Conservation (phyloP, 2,797 vertebrate genomes). For the Neosalanx taihuensis region DNA sequence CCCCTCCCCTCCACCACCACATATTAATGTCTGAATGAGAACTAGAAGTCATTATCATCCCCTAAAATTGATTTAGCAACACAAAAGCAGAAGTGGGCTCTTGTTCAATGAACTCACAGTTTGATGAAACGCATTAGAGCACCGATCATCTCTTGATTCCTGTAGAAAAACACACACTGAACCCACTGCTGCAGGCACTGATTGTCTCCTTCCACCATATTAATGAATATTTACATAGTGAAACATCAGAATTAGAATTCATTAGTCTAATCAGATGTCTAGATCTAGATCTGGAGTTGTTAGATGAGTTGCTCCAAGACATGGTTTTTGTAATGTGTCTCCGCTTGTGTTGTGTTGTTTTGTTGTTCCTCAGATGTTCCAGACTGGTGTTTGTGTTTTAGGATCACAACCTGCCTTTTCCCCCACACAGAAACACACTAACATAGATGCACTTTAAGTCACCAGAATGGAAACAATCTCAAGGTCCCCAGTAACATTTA, state of each 20-base stretch:
- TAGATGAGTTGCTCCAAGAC: constrained; percentile 79
- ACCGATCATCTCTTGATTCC: constrained; percentile 59
- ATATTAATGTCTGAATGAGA: constrained; percentile 31
- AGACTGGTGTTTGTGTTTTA: constrained; percentile 57
- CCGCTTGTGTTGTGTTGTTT: constrained; percentile 68
- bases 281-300: constrained; percentile 78
- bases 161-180: constrained; percentile 29
- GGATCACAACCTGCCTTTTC: constrained; percentile 51
- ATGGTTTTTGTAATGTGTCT: constrained; percentile 70
- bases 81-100: constrained; percentile 32
- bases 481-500: not conserved
- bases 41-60: constrained; percentile 1
- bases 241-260: constrained; percentile 81
- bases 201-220: constrained; percentile 71
- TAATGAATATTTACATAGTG: constrained; percentile 80
- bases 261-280: constrained; percentile 77
- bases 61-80: constrained; percentile 44
- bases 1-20: constrained; percentile 5
- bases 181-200: constrained; percentile 69
- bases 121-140: constrained; percentile 52
- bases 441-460: not conserved
- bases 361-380: constrained; percentile 67
- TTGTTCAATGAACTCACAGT: constrained; percentile 49
- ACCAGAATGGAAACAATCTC: constrained; percentile 25
- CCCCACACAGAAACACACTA: constrained; percentile 62